Evolutionary conservation across 2,113 vertebrate species (phyloP), one percentile per base, ranked within the genome.

Genomic region (Oreochromis aureus): DNA sequence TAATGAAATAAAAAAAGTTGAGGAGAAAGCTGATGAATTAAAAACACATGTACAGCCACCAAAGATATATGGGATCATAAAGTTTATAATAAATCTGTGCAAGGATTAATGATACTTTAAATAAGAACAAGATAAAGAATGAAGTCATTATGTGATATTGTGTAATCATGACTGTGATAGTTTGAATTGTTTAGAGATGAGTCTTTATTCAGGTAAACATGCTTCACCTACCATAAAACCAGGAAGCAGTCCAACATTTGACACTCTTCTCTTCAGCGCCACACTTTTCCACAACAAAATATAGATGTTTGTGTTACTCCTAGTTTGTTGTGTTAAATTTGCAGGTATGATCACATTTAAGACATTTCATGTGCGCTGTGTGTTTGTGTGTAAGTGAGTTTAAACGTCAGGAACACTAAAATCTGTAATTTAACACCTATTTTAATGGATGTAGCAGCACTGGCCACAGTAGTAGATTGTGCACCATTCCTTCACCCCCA

Each of bases 111-210:
- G n/a, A 56, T 56, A 56, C 10, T 2, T 56, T 22, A 6, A 56
- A 56, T 56, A 24, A 56, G 54, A 56, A 56, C 54, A 12, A 56
- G n/a, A 56, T 56, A 24, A 56, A 56, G n/a, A 24, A 56, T 56
- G 10, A 56, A 24, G n/a, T 22, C 1, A 24, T 56, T 7, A 11
- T 24, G 54, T 53, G 51, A 53, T 53, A 53, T n/a, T 53, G 51
- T n/a, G n/a, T 24, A 6, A 22, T 0, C n/a, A 24, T 24, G 54
- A 56, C n/a, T 56, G 54, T 56, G 22, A 56, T 56, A 24, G n/a
- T 56, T 56, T 56, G 5, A 56, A 12, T 56, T 22, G 54, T 1
- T 56, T 22, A 24, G 10, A 56, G 12, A 56, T 24, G n/a, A 56
- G 9, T 6, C n/a, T 56, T 56, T 7, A 56, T 24, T 56, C 54